These are phyloP conservation scores for Oikopleura albicans DNA, from an alignment of 23 tunicate species.

Conservation along the genomic window DNA sequence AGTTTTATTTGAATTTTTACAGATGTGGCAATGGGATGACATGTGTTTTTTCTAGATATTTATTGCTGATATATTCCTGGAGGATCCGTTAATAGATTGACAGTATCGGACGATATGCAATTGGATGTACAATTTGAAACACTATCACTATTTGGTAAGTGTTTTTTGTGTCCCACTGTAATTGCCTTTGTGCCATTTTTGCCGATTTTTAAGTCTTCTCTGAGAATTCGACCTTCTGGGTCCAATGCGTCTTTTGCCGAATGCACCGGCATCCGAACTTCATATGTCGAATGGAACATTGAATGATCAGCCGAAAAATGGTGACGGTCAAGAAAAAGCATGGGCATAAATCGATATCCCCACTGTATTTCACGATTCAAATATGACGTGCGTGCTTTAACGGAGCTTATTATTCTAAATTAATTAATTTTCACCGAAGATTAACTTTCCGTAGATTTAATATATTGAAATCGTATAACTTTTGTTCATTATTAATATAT, in stretches of 20 bases:
- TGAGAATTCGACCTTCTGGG: too few species aligned
- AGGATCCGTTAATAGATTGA: neutral
- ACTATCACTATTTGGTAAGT: neutral
- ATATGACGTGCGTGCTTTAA: constrained; percentile 69
- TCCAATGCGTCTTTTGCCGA: constrained; percentile 1
- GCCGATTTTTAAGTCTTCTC: too few species aligned
- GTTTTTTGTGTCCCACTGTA: neutral
- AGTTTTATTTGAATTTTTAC: too few species aligned
- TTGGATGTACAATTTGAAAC: neutral
- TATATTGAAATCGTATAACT: too few species aligned
- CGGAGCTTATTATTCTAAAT: too few species aligned
- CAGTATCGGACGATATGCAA: neutral
- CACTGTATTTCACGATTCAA: constrained; percentile 49
- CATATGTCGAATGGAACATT: constrained; percentile 45
- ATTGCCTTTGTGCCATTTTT: too few species aligned
- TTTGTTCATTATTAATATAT: too few species aligned
- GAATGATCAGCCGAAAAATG: constrained; percentile 83
- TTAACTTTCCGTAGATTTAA: too few species aligned
- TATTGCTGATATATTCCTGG: too few species aligned
- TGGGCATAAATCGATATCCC: constrained; percentile 84
- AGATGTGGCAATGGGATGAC: too few species aligned
- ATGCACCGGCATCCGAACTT: constrained; percentile 22
- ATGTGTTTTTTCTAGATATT: too few species aligned
- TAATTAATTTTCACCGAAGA: too few species aligned
- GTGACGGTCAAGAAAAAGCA: constrained; percentile 31